Evolutionary conservation across 2,113 vertebrate genomes (phyloP).

Genomic region (Sisor rabdophorus): DNA sequence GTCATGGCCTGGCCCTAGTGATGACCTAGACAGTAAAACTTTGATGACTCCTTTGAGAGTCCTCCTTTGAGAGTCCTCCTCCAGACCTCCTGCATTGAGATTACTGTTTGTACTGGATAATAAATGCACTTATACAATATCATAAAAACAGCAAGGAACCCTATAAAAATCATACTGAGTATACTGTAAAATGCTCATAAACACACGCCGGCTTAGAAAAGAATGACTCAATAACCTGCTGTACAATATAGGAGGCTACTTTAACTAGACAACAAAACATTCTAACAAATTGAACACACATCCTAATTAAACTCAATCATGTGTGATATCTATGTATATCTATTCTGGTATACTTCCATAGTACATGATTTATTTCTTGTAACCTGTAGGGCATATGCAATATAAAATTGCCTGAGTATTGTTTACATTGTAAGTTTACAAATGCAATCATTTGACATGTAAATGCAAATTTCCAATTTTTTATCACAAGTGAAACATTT

Average conservation of each 20-base stretch:
- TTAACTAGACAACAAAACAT: background rate
- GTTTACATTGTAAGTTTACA: background rate
- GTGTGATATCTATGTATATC: background rate
- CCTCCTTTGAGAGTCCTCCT: constrained; percentile 43
- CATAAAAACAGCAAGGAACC: background rate
- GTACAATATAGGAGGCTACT: background rate
- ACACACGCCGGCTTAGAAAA: background rate
- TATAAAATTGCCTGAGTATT: background rate
- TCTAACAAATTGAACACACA: background rate
- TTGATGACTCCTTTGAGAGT: constrained; percentile 42
- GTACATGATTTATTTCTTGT: background rate
- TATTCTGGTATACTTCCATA: background rate
- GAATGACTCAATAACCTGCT: background rate
- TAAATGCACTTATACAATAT: constrained; percentile 12
- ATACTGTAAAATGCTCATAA: background rate
- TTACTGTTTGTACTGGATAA: background rate
- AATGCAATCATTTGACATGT: background rate
- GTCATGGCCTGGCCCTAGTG: constrained; percentile 48
- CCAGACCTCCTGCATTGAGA: background rate
- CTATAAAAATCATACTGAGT: constrained; percentile 13
- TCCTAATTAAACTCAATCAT: background rate
- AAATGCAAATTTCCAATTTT: background rate
- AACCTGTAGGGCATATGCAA: too few species aligned
- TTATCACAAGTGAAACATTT: background rate
- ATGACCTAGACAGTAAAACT: constrained; percentile 57